A percentile compares a stretch with the other conserved stretches of the same genome.
These are phyloP conservation scores for Melozone crissalis DNA, from an alignment of 2,113 vertebrate genomes.

Conservation along the genomic window DNA sequence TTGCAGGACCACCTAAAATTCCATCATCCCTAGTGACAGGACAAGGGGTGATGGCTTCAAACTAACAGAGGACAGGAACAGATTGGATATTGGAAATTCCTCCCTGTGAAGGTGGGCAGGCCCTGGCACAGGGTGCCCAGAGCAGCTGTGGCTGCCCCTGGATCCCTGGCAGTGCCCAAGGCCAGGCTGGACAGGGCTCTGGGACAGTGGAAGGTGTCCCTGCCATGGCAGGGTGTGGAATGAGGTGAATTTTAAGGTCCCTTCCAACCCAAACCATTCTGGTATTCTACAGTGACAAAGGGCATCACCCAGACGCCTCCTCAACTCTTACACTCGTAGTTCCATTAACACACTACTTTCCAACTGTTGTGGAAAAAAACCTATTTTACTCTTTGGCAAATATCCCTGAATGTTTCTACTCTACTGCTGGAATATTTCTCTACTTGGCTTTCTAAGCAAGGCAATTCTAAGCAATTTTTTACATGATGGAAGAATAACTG, in stretches of 20 bases:
- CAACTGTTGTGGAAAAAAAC: fast-evolving
- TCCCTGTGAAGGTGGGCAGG: fast-evolving
- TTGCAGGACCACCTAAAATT: background rate
- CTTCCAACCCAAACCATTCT: background rate
- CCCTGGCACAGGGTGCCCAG: background rate
- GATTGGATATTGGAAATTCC: background rate
- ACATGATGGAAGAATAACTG: background rate
- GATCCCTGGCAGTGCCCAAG: background rate
- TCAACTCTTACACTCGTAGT: background rate
- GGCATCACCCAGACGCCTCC: background rate
- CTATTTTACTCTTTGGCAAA: background rate
- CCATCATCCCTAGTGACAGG: fast-evolving
- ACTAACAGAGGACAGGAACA: background rate
- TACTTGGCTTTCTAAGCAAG: background rate
- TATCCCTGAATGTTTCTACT: background rate
- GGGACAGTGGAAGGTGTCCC: background rate
- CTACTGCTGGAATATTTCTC: background rate
- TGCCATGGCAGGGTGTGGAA: background rate
- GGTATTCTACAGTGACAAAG: background rate
- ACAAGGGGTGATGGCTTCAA: background rate
- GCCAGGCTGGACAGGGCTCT: fast-evolving
- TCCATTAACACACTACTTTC: background rate
- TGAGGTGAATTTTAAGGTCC: background rate
- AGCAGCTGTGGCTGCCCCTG: background rate
- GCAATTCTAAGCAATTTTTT: background rate